These are phyloP conservation scores for Sebastes reedi DNA, from an alignment of 2,797 vertebrate species.

Conservation along the genomic window DNA sequence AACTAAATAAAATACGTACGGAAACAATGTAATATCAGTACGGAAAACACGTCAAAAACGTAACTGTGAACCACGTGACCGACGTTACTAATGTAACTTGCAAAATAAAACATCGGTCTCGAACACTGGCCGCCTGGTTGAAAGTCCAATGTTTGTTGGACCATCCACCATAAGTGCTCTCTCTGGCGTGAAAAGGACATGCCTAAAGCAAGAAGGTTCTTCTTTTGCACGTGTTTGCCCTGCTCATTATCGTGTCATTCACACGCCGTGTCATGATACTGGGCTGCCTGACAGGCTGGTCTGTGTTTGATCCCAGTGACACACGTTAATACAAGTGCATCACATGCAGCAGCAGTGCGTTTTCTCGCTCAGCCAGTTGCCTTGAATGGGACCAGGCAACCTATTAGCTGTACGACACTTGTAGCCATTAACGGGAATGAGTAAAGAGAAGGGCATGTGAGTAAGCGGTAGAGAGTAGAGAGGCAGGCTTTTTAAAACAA, in stretches of 20 bases:
- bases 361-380: constrained; percentile 23
- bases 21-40: no score
- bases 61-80: no score
- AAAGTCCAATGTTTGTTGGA: background rate
- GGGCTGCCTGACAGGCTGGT: background rate
- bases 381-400: constrained; percentile 4
- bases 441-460: background rate
- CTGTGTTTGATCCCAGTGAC: background rate
- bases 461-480: background rate
- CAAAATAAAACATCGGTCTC: background rate
- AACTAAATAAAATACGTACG: no score
- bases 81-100: background rate
- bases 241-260: no score
- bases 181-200: no score
- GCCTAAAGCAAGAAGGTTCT: no score
- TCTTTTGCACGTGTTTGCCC: no score
- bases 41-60: accelerated
- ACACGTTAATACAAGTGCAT: background rate
- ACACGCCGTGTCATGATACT: no score
- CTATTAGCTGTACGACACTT: constrained; percentile 15
- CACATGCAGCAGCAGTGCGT: constrained; percentile 2
- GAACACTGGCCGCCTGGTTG: background rate
- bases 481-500: constrained; percentile 30
- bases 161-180: background rate
- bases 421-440: constrained; percentile 33